Evolutionary conservation across 2,888 invertebrate genomes (phyloP), one percentile per base, ranked within the genome.

Genomic region (Scaptomyza tumidula): DNA sequence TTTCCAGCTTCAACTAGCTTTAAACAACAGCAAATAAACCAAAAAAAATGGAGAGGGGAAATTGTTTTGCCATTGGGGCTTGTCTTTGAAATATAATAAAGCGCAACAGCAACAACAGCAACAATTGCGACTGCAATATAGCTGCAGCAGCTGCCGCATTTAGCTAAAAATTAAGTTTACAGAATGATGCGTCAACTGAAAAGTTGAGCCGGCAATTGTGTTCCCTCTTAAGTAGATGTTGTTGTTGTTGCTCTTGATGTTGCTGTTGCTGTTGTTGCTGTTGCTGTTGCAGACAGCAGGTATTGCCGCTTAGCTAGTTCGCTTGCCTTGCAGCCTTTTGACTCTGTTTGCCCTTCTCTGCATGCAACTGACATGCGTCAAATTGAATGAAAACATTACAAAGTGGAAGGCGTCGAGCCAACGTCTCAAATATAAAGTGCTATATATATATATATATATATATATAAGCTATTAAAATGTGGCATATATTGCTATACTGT

Each of bases 51-150:
- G 13, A 24, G 11, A 6, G 48, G 27, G 29, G 6, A 31, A 43
- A 50, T n/a, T 2, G 31, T 13, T 33, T 13, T 43, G 48, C 13
- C 48, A 49, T 49, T 27, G 57, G 27, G 19, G 19, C 45, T 52
- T 59, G 78, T 76, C 58, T 59, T 75, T 67, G 75, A 79, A 79
- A 68, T 86, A 86, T 79, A 79, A 86, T 86, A 71, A 85, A 66
- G 65, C 56, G 48, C 48, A 58, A 11, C 29, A 49, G 14, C 14
- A 41, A 13, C 29, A 37, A 37, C 48, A 49, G 10, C 29, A 37
- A 37, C 48, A 49, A 13, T 27, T 35, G 41, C 63, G 53, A 13
- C 29, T 35, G 52, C 52, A 14, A 37, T 37, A 29, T 44, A 52
- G 29, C 46, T 37, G 55, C 72, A 54, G 43, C 72, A 24, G 65